Evolutionary conservation across 2,797 vertebrate species (phyloP).

Genomic region (Fratercula arctica): DNA sequence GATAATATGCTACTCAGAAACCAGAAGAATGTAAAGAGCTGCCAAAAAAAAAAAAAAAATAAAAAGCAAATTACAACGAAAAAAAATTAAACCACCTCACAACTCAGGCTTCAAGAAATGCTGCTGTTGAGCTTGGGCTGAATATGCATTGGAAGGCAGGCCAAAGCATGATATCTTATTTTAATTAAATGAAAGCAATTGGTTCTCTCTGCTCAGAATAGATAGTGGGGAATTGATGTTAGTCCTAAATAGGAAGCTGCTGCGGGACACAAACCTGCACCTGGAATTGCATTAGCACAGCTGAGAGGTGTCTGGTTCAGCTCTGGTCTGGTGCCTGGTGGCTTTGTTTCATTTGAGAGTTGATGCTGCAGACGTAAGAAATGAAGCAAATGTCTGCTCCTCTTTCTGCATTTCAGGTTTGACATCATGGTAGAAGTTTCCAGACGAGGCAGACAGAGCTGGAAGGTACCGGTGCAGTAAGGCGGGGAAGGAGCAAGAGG

Average conservation of each 20-base stretch:
- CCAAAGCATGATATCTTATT: not conserved
- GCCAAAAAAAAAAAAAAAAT: not conserved
- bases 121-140: not conserved
- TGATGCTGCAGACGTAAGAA: not conserved
- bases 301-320: not conserved
- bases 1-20: not conserved
- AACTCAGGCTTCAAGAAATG: not conserved
- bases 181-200: not conserved
- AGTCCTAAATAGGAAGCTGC: not conserved
- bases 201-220: not conserved
- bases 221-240: not conserved
- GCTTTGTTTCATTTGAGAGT: not conserved
- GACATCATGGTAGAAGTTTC: not conserved
- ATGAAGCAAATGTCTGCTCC: not conserved
- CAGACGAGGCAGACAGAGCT: not conserved
- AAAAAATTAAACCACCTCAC: not conserved
- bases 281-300: slow-evolving; percentile 7
- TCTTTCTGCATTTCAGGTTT: not conserved
- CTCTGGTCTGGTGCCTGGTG: not conserved
- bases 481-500: not conserved
- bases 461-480: not conserved
- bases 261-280: not conserved
- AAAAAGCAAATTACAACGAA: not conserved
- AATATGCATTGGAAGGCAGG: not conserved
- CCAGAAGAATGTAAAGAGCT: not conserved